Evolutionary conservation across 1,140 invertebrate genomes (phyloP), one percentile per base, ranked within the genome.

Genomic region (Geopemphigus sp.): DNA sequence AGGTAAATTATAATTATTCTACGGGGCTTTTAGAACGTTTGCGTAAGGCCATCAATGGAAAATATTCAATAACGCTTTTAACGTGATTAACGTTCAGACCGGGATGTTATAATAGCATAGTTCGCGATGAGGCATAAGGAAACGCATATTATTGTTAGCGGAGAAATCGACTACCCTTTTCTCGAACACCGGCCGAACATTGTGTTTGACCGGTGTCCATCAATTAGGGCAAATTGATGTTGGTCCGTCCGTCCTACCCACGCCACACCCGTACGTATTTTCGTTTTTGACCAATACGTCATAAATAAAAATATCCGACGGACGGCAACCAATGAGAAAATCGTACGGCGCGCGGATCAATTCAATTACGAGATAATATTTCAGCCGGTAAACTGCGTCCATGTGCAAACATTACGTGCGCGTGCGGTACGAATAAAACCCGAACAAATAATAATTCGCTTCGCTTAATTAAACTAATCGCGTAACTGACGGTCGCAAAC

Each of bases 181-280:
- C 19, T n/a, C 24, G 45, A 19, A 29, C 12, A 15, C 12, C 47
- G 19, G 68, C 6, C 4, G 24, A 59, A 59, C 12, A 50, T 45
- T 61, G 29, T 61, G 56, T 78, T 32, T 50, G 74, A 78, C 74
- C 74, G 56, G 56, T 61, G 74, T 78, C 74, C 74, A 19, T 59
- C 74, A 78, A 78, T 78, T 78, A 78, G 74, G 57, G 74, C 47
- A 61, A 78, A 78, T 78, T 78, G 74, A 78, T 47, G 22, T 78
- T 24, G 22, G 26, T 24, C 14, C 24, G 47, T 3, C 12, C 29
- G 10, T 66, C 47, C n/a, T 66, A 14, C 17, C 8, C 61, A 29
- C 59, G 24, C 11, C 11, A 45, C 39, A 5, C 11, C 11, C 11
- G 14, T 61, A 24, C 29, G 26, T 19, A 61, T 61, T n/a, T n/a